Evolutionary conservation across 53 echinoderm and acorn worm genomes (phyloP).

Genomic region (Henricia sp.): DNA sequence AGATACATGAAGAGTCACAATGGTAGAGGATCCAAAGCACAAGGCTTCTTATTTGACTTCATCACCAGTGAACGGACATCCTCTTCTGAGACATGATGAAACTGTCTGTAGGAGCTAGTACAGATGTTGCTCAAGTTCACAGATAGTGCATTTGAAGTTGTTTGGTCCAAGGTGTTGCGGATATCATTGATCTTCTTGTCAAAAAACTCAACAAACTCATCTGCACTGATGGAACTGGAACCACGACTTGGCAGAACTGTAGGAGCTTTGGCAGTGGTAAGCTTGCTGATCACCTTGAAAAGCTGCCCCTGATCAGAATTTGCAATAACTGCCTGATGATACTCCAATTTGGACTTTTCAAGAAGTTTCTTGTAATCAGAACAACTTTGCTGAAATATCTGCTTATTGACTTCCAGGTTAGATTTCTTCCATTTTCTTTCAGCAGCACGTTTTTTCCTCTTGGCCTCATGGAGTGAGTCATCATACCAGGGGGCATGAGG

Average conservation of each 20-base stretch:
- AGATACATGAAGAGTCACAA: constrained; percentile 24
- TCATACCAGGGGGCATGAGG: too few relatives aligned
- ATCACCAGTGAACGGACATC: constrained; percentile 36
- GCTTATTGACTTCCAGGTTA: not conserved
- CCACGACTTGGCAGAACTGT: not conserved
- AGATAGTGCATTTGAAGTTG: constrained; percentile 5
- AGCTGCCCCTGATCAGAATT: not conserved
- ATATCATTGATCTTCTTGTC: constrained; percentile 17
- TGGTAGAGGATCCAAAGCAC: constrained; percentile 54
- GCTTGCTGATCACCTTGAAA: not conserved
- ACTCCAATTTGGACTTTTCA: not conserved
- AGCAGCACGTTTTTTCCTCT: not conserved
- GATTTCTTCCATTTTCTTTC: not conserved
- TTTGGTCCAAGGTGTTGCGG: not conserved
- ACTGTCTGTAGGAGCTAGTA: not conserved
- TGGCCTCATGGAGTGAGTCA: too few relatives aligned
- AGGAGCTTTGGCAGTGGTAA: not conserved
- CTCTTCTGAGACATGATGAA: constrained; percentile 24
- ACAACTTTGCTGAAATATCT: not conserved
- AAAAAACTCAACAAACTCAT: constrained; percentile 42
- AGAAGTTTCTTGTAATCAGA: not conserved
- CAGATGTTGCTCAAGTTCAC: not conserved
- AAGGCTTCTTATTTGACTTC: constrained; percentile 20
- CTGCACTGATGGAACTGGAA: constrained; percentile 13
- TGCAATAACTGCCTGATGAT: not conserved